These are phyloP conservation scores for Lordiphosa clarofinis DNA, from an alignment of 1,140 invertebrate species.

Conservation along the genomic window DNA sequence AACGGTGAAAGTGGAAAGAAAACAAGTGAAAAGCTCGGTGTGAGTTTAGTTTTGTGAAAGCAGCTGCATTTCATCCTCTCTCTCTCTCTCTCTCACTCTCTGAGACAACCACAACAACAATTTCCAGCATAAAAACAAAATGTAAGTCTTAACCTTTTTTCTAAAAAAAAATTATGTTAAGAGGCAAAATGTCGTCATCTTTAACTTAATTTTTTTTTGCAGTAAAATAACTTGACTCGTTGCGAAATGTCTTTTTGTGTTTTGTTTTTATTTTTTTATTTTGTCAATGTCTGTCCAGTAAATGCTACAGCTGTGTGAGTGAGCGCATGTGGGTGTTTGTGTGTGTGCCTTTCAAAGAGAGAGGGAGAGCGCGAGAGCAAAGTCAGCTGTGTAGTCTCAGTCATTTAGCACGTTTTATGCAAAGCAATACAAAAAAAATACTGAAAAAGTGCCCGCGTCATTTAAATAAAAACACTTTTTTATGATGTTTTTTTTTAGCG, in stretches of 20 bases:
- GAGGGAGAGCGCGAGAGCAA: slow-evolving; percentile 17
- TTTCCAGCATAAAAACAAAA: slow-evolving; percentile 6
- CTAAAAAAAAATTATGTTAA: slow-evolving; percentile 25
- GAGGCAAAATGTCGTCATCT: slow-evolving; percentile 57
- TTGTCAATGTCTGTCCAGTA: slow-evolving; percentile 32
- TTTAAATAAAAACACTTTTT: slow-evolving; percentile 30
- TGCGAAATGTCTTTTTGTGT: slow-evolving; percentile 64
- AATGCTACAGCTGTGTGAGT: slow-evolving; percentile 37
- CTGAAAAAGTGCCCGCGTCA: slow-evolving; percentile 14
- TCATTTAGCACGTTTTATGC: slow-evolving; percentile 54
- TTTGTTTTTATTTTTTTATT: slow-evolving; percentile 53
- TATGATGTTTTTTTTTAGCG: slow-evolving; percentile 4
- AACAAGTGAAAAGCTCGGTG: slow-evolving; percentile 37
- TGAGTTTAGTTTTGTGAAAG: slow-evolving; percentile 49
- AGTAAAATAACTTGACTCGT: slow-evolving; percentile 39
- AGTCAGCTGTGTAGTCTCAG: slow-evolving; percentile 58
- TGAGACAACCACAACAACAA: not conserved
- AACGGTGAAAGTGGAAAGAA: slow-evolving; percentile 57
- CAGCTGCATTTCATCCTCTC: slow-evolving; percentile 7
- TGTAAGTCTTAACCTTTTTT: slow-evolving; percentile 16
- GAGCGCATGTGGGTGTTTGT: slow-evolving; percentile 12
- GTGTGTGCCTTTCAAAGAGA: slow-evolving; percentile 3
- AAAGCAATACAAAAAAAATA: slow-evolving; percentile 28
- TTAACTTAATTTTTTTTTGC: slow-evolving; percentile 19
- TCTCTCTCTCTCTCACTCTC: not conserved